A percentile compares a stretch with the other conserved stretches of the same genome.
Evolutionary conservation across 2,797 vertebrate genomes (phyloP).

Genomic region (Champsocephalus esox): DNA sequence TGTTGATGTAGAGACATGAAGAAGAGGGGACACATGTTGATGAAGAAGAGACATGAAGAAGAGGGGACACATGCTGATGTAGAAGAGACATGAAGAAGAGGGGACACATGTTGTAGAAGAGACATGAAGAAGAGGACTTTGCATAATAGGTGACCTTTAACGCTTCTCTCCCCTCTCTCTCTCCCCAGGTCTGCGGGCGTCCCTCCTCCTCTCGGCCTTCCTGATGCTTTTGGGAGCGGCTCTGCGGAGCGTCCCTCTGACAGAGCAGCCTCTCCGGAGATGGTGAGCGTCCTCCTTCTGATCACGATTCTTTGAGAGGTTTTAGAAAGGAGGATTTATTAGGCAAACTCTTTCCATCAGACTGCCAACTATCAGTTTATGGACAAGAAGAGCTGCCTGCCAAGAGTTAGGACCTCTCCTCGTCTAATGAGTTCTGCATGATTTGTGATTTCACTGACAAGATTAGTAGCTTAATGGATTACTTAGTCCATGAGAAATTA

Average conservation of each 20-base stretch:
- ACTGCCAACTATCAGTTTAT: slow-evolving; percentile 11
- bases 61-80: too few species aligned
- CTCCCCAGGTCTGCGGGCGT: slow-evolving; percentile 89
- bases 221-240: slow-evolving; percentile 92
- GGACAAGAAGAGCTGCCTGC: neutral
- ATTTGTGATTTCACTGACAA: slow-evolving; percentile 5
- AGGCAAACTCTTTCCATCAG: neutral
- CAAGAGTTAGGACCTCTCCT: neutral
- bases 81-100: too few species aligned
- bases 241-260: slow-evolving; percentile 90
- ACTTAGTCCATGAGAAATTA: neutral
- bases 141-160: neutral
- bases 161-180: neutral
- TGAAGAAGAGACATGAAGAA: too few species aligned
- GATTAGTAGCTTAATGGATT: neutral
- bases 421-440: neutral
- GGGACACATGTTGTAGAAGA: too few species aligned
- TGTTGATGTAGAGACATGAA: too few species aligned
- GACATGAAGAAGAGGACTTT: too few species aligned
- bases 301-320: slow-evolving; percentile 3
- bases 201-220: slow-evolving; percentile 91
- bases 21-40: too few species aligned
- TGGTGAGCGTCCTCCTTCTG: slow-evolving; percentile 84
- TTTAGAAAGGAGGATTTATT: slow-evolving; percentile 16
- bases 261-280: slow-evolving; percentile 86